Evolutionary conservation across 1,140 invertebrate genomes (phyloP), one percentile per base, ranked within the genome.

Genomic region (Armadillidium nasatum): DNA sequence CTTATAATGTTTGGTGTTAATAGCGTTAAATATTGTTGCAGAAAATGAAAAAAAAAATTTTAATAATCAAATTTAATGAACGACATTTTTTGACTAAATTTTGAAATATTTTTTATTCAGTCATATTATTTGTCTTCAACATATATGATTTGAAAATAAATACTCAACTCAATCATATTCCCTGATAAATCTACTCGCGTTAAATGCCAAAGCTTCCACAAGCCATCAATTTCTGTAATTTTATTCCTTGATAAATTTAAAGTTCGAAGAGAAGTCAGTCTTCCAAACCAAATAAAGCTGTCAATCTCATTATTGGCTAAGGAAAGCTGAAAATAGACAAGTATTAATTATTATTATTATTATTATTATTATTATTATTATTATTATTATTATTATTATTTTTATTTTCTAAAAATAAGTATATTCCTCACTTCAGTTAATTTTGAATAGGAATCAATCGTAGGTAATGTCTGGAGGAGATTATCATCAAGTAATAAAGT

Each of bases 281-380:
- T 60, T 60, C 50, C 50, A 60, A 60, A 60, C 50, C 50, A 60
- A 60, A 60, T 60, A 13, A 60, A 60, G 50, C 50, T 60, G 50
- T 60, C 50, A 60, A 60, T 7, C 19, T 60, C 11, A 7, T 60
- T 60, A 19, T 60, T 60, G 1, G 50, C 2, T 19, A 60, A 60
- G 19, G 50, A 60, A 15, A 60, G 11, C 50, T 60, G 33, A 33
- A 33, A 33, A 33, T 33, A 33, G 6, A 33, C 33, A 33, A 33
- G 1, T 6, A 3, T 33, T 33, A 33, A 33, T 33, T 33, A 33
- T 33, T 33, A 33, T 33, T 33, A 33, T 33, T 33, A 33, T 33
- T 33, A 33, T 33, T 33, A 33, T 33, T 33, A 33, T 33, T 33
- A 33, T 33, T 33, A 33, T 33, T 33, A 33, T 33, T 33, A 33